Evolutionary conservation across 37 sponge, comb jelly and placozoan species (phyloP).

Genomic region (Beroe forskalii): DNA sequence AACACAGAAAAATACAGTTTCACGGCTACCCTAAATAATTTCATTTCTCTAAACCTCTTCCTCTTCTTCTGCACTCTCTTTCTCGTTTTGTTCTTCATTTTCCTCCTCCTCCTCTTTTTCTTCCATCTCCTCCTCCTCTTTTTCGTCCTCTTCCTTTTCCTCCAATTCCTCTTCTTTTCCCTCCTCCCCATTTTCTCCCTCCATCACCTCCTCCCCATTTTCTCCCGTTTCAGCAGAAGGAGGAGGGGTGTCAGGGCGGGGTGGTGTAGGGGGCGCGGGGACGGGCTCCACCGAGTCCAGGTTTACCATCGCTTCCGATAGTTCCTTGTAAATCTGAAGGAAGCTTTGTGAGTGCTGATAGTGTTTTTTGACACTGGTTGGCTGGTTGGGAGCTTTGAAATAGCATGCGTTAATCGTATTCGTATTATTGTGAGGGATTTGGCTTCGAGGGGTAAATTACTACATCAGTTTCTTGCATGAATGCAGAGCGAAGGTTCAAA

Average conservation of each 20-base stretch:
- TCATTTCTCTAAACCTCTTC: too few species aligned
- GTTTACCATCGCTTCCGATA: conserved; percentile 11
- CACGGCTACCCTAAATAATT: too few species aligned
- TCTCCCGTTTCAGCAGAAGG: neutral
- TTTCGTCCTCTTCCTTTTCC: neutral
- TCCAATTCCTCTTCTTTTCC: neutral
- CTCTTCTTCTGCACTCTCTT: too few species aligned
- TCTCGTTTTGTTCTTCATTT: neutral
- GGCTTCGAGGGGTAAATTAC: too few species aligned
- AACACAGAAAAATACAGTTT: too few species aligned
- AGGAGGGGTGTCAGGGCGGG: neutral
- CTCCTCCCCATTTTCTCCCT: neutral
- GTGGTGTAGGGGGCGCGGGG: neutral
- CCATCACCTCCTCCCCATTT: neutral
- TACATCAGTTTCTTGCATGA: too few species aligned
- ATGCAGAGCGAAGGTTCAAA: too few species aligned
- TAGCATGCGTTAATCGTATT: too few species aligned
- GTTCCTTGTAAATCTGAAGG: conserved; percentile 18
- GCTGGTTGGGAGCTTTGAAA: too few species aligned
- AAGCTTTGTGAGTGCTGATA: too few species aligned
- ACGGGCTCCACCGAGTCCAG: neutral
- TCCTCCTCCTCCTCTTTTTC: neutral
- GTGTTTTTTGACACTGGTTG: too few species aligned
- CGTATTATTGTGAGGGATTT: too few species aligned
- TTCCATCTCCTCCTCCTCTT: neutral